phyloP scores from a whole-genome alignment of 2,113 vertebrate species.

The Lichenostomus cassidix region DNA sequence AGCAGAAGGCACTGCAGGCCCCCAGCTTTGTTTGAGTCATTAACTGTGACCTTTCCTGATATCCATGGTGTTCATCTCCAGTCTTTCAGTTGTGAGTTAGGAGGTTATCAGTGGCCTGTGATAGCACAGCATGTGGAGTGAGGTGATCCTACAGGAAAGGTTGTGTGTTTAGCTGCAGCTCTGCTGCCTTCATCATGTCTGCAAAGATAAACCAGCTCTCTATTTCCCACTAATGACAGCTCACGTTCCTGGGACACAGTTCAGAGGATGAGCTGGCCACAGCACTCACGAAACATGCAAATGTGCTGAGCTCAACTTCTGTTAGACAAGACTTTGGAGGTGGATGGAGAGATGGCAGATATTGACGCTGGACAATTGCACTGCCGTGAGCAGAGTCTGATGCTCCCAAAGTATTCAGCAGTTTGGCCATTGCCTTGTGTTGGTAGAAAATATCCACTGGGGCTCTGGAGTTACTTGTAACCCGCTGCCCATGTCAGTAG shows the following conservation, averaged over 20 bases:
- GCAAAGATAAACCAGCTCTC: neutral
- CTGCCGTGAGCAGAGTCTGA: neutral
- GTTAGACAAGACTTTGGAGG: neutral
- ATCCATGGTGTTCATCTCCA: neutral
- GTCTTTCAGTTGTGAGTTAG: neutral
- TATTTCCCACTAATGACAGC: neutral
- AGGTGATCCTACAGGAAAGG: neutral
- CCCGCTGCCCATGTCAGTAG: neutral
- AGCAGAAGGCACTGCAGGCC: neutral
- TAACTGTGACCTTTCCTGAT: neutral
- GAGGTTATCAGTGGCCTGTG: slow-evolving; percentile 3
- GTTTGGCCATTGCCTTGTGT: neutral
- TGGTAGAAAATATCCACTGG: rapidly evolving
- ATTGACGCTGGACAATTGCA: neutral
- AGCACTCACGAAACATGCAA: neutral
- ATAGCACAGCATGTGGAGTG: rapidly evolving
- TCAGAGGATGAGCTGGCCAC: neutral
- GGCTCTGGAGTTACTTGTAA: neutral
- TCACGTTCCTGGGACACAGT: rapidly evolving
- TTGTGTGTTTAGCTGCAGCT: neutral
- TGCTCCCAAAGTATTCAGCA: neutral
- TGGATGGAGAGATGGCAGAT: neutral
- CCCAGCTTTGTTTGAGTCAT: neutral
- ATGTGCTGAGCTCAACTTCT: neutral
- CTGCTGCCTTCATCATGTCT: neutral